Percentiles rank a stretch among this genome's conserved stretches.
These are phyloP conservation scores for Idris sp. DNA, from an alignment of 1,140 invertebrate species.

Conservation along the genomic window DNA sequence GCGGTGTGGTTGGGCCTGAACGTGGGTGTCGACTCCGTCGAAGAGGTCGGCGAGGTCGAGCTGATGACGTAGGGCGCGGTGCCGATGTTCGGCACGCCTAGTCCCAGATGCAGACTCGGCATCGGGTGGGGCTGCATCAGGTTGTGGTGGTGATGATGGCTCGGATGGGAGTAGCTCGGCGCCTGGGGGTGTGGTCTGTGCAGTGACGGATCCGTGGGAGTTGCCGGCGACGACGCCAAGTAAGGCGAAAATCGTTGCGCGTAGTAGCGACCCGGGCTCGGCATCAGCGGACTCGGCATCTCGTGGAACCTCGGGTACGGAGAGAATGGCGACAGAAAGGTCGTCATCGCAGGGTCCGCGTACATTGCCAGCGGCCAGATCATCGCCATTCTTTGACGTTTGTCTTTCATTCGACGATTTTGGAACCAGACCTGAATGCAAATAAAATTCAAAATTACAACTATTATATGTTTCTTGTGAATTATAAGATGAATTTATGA, in stretches of 20 bases:
- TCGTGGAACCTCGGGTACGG: conserved; percentile 76
- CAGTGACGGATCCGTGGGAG: conserved; percentile 31
- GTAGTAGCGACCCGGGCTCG: conserved; percentile 71
- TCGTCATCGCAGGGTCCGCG: conserved; percentile 93
- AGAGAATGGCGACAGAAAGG: conserved; percentile 87
- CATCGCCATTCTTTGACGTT: conserved; percentile 93
- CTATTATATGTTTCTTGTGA: no score
- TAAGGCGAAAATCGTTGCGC: conserved; percentile 68
- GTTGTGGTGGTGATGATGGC: conserved; percentile 38
- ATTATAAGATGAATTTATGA: not conserved
- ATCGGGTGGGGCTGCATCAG: conserved; percentile 66
- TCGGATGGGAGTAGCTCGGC: conserved; percentile 42
- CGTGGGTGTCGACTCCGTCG: conserved; percentile 42
- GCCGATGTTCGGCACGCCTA: conserved; percentile 63
- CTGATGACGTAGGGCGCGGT: conserved; percentile 41
- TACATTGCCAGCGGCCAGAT: conserved; percentile 97
- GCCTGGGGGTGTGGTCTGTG: conserved; percentile 63
- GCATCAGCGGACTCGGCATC: conserved; percentile 68
- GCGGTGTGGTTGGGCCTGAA: conserved; percentile 51
- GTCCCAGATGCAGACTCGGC: conserved; percentile 58
- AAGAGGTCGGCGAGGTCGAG: conserved; percentile 53
- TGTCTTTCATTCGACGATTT: conserved; percentile 99
- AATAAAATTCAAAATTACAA: no score
- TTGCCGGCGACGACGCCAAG: conserved; percentile 24
- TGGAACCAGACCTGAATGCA: conserved; percentile 96